Percentiles rank a stretch among this genome's conserved stretches.
Conservation (phyloP, 2,888 invertebrate genomes). For the Coleophora deauratella region DNA sequence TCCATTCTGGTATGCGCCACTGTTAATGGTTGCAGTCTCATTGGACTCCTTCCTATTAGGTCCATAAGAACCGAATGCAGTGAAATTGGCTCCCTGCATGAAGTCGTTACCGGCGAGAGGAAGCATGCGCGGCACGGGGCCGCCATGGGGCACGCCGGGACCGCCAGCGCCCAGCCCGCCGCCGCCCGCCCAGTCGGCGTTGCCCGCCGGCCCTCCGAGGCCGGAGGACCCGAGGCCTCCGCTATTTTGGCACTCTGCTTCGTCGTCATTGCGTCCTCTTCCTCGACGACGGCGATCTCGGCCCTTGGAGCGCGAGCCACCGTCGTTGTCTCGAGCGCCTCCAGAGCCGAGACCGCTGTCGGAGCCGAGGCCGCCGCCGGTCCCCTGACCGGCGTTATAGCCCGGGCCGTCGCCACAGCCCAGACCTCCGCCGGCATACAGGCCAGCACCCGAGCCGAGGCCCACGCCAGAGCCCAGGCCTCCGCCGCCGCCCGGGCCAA, state of each 20-base stretch:
- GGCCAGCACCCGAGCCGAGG: constrained; percentile 29
- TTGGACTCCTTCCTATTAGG: constrained; percentile 34
- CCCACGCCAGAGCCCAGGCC: constrained; percentile 31
- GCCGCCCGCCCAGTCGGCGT: constrained; percentile 34
- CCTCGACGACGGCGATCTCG: constrained; percentile 59
- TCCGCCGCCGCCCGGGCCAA: constrained; percentile 22
- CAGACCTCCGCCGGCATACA: constrained; percentile 22
- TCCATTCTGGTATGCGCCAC: constrained; percentile 29
- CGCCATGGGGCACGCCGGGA: constrained; percentile 59
- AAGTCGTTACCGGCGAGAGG: constrained; percentile 44
- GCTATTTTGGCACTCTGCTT: constrained; percentile 33
- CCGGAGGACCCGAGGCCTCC: constrained; percentile 29
- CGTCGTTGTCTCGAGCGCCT: constrained; percentile 24
- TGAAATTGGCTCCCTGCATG: constrained; percentile 58
- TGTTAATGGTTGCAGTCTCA: constrained; percentile 30
- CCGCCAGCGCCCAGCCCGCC: constrained; percentile 55
- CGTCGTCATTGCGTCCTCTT: constrained; percentile 55
- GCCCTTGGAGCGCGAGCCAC: constrained; percentile 35
- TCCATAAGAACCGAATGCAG: constrained; percentile 62
- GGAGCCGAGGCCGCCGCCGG: constrained; percentile 15
- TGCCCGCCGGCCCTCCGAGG: constrained; percentile 27
- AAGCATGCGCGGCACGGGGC: constrained; percentile 63
- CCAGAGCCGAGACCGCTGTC: constrained; percentile 22
- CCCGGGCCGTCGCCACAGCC: constrained; percentile 23
- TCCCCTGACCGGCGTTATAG: constrained; percentile 32